These are phyloP conservation scores for Thalassarche chlororhynchos DNA, from an alignment of 2,113 vertebrate species.

Conservation along the genomic window DNA sequence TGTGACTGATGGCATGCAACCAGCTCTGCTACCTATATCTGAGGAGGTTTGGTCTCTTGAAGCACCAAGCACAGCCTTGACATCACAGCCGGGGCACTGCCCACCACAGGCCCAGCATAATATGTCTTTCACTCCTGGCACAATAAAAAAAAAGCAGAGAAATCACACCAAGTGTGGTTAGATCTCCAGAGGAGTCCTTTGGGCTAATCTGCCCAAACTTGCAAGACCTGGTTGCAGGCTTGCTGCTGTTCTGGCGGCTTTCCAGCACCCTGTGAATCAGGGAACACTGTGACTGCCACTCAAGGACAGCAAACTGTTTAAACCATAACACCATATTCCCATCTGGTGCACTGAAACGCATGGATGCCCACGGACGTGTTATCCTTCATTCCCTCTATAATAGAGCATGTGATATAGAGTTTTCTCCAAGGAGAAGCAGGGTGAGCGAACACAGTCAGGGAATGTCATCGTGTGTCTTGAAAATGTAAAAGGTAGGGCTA, in stretches of 20 bases:
- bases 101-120: neutral
- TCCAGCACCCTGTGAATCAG: neutral
- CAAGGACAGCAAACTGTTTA: conserved; percentile 49
- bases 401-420: neutral
- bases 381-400: conserved; percentile 3
- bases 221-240: neutral
- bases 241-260: neutral
- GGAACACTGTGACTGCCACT: conserved; percentile 1
- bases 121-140: neutral
- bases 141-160: neutral
- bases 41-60: neutral
- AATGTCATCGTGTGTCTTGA: neutral
- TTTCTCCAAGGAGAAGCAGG: conserved; percentile 10
- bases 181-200: neutral
- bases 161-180: neutral
- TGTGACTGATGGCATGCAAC: neutral
- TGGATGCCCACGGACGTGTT: neutral
- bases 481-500: neutral
- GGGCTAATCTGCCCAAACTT: neutral
- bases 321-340: conserved; percentile 36
- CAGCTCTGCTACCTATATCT: neutral
- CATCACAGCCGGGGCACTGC: neutral
- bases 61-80: neutral
- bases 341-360: conserved; percentile 43
- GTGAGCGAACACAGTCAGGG: neutral